Base-by-base conservation (phyloP, 2,888 invertebrate species). In the Agriopis leucophaearia region DNA sequence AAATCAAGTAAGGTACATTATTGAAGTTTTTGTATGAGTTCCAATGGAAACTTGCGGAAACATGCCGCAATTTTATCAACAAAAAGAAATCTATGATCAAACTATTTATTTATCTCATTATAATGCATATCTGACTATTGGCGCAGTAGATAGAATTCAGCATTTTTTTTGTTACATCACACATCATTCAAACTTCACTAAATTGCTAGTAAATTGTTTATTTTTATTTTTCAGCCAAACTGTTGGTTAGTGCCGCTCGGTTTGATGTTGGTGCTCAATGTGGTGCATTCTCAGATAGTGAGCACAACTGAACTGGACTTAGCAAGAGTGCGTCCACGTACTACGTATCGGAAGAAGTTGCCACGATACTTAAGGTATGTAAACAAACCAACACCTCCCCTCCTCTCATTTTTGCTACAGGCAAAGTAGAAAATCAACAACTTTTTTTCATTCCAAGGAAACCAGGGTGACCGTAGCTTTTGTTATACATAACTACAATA, bases 221-320 rank as follows among this genome's bases (percentile, higher is more conserved):
- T 18, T 3, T 42, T 42, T 18, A 9, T 27, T 12, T 72, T 85
- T 51, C 83, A 94, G 94, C 82, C 88, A 0, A 86, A 92, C 73
- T 89, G 90, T 74, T 92, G 94, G 90, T 70, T 94, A 68, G 90
- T 94, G 38, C 94, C 94, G 3, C 73, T 92, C 42, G 91, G 88
- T 27, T 77, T 94, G 59, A 94, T 94, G 94, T 56, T 92, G 71
- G 90, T 93, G 50, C 83, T 94, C 45, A 90, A 91, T 64, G 81
- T 93, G 55, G 94, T 94, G 6, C 94, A 94, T 81, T 91, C 94
- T 3, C 93, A 94, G 74, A 94, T 94, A 61, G 94, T 94, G 7
- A 93, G 94, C 78, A 94, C 94, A 2, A 92, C 94, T 4, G 93
- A 93, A 71, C 89, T 92, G 91, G 93, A 94, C 74, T 78, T 94